Base-by-base conservation (phyloP, 2,797 vertebrate species). In the Fistularia commersonii region DNA sequence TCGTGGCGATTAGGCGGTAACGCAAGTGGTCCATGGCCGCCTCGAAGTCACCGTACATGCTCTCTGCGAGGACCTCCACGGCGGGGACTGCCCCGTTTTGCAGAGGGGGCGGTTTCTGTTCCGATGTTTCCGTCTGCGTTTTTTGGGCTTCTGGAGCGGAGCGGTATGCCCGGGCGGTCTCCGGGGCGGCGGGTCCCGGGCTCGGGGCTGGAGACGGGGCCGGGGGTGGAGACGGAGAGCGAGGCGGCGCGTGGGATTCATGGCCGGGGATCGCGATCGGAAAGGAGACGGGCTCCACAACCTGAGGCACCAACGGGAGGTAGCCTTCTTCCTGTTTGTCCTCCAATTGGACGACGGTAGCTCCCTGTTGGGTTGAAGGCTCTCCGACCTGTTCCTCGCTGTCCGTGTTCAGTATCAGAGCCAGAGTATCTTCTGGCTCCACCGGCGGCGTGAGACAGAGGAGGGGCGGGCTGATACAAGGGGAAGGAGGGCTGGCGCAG, bases 41-140 rank as follows among this genome's bases (percentile, higher is more conserved):
- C 12, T 89, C 85, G 65, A 98, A 99, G 77, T 99, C 90, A 37
- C 97, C 95, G 0, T 96, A 99, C 94, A 98, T 95, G 74, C 96
- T 98, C 84, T 99, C 97, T 0, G 93, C 96, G 41, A 96, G 76
- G 55, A 99, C 90, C 3, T 90, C 75, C 0, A 92, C 84, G 10
- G 63, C 74, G 15, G 88, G 88, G 65, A 86, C 78, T 0, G 64
- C 81, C 66, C 45, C 69, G 3, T 65, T 64, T 35, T 64, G 57
- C 45, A 32, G 52, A 34, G 61, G 48, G 51, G 59, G 3, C 8
- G 3, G 57, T 45, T 49, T 69, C 66, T 66, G 61, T 53, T 72
- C 72, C 50, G 59, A 61, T 38, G 32, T 45, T 39, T 77, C 58
- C 37, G 54, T 3, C 11, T 64, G 52, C 53, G 57, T 63, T 59